phyloP scores from a whole-genome alignment of 2,113 vertebrate species.

The Tichodroma muraria region DNA sequence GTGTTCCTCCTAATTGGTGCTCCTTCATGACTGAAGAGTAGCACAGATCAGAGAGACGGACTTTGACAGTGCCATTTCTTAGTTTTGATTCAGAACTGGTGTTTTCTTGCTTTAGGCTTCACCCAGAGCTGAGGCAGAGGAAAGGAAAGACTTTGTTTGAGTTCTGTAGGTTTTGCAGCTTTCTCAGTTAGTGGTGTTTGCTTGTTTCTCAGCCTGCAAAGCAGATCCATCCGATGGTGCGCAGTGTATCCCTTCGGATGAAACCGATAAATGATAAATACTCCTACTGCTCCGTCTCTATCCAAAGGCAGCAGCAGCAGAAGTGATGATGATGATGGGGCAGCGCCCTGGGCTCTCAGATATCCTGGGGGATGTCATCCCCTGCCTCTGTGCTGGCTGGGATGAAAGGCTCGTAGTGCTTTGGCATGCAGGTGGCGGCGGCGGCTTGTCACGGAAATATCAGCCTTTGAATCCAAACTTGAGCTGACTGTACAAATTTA shows the following conservation, averaged over 20 bases:
- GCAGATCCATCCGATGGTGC: neutral
- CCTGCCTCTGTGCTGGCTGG: neutral
- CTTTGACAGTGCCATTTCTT: neutral
- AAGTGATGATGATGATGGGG: neutral
- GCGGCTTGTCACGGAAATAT: neutral
- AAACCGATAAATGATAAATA: neutral
- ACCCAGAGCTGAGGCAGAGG: neutral
- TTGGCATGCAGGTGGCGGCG: accelerated
- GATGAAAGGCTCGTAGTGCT: neutral
- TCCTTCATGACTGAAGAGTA: accelerated
- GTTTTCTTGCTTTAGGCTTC: neutral
- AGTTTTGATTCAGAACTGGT: neutral
- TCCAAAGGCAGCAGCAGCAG: neutral
- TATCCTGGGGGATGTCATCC: neutral
- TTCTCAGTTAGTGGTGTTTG: neutral
- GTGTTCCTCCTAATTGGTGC: neutral
- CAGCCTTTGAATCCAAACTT: neutral
- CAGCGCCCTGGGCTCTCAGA: neutral
- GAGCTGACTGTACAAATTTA: neutral
- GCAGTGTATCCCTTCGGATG: neutral
- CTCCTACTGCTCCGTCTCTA: neutral
- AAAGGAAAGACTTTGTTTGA: neutral
- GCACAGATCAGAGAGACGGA: neutral
- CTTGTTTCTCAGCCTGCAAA: neutral
- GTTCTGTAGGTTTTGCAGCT: neutral